Base-by-base conservation (phyloP, 2,797 vertebrate species). In the Enteromius radiatus region DNA sequence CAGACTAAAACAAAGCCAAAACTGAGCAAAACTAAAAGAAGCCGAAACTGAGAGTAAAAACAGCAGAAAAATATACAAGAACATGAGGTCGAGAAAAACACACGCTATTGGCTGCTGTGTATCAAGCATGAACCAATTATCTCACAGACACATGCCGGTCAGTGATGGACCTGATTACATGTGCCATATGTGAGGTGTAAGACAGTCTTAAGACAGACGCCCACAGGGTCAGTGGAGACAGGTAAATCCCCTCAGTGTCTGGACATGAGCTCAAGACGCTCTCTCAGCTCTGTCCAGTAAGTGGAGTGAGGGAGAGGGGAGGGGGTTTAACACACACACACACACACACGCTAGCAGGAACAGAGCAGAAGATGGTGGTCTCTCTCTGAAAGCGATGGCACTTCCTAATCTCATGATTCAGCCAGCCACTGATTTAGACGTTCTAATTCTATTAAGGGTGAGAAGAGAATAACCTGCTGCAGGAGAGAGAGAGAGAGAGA, bases 321-420 rank as follows among this genome's bases (percentile, higher is more conserved):
- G 9, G 31, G 41, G 52, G 56, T 52, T 68, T 79, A 52, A 67
- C 31, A 54, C 63, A 67, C 3, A 73, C 43, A 67, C 26, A 19
- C 17, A 33, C 59, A 71, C 31, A 65, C 26, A 43, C 10, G 11
- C 41, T 2, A 5, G 7, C 73, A 78, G 6, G 36, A 28, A 70
- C 23, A 73, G n/a, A 38, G 23, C 9, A 74, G 75, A 33, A n/a
- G 31, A 70, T 23, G 26, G 41, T 45, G 71, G 63, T 82, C 68
- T 84, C 59, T 83, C 17, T 38, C 33, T 52, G 78, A 63, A 84
- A 70, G 31, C 17, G 38, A 84, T 26, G 36, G 10, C 31, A 52
- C 36, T 59, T 28, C 28, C 59, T 92, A 89, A 92, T 92, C 81
- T 17, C 85, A 84, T 90, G 90, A 92, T 91, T 92, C 87, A 90